Conservation (phyloP, 2,888 invertebrate species). For the Drosophila kuntzei region DNA sequence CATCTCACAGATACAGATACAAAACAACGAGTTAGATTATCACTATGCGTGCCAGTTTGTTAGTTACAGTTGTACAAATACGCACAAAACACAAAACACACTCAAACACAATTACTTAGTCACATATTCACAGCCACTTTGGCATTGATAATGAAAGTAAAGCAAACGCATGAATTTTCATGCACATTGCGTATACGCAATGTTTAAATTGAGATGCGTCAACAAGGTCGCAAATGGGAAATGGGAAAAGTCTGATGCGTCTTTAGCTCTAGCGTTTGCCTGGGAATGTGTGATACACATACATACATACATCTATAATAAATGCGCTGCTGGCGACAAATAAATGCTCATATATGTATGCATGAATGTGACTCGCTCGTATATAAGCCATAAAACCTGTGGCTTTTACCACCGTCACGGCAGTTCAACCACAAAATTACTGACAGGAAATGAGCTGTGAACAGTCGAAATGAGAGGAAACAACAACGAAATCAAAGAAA, state of each 20-base stretch:
- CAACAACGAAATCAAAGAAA: not conserved
- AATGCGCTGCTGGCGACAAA: not conserved
- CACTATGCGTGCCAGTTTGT: conserved; percentile 33
- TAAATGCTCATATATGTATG: conserved; percentile 9
- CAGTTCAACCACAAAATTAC: conserved; percentile 44
- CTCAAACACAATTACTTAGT: not conserved
- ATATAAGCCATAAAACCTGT: conserved; percentile 25
- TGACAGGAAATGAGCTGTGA: conserved; percentile 32
- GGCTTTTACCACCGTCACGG: conserved; percentile 13
- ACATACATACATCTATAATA: not conserved
- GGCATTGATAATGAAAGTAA: conserved; percentile 67
- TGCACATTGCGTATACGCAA: conserved; percentile 55
- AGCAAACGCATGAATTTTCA: conserved; percentile 33
- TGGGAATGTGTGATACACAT: not conserved
- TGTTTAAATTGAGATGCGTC: conserved; percentile 14
- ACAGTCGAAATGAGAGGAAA: conserved; percentile 17
- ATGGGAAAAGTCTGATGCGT: not conserved
- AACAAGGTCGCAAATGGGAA: conserved; percentile 25
- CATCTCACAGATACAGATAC: conserved; percentile 25
- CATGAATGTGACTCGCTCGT: conserved; percentile 1
- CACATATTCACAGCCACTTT: conserved; percentile 25
- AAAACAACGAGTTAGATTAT: conserved; percentile 8
- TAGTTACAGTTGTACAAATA: conserved; percentile 17
- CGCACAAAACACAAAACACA: not conserved
- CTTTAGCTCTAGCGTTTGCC: not conserved